Evolutionary conservation across 2,113 vertebrate genomes (phyloP), one percentile per base, ranked within the genome.

Genomic region (Protobothrops mucrosquamatus): DNA sequence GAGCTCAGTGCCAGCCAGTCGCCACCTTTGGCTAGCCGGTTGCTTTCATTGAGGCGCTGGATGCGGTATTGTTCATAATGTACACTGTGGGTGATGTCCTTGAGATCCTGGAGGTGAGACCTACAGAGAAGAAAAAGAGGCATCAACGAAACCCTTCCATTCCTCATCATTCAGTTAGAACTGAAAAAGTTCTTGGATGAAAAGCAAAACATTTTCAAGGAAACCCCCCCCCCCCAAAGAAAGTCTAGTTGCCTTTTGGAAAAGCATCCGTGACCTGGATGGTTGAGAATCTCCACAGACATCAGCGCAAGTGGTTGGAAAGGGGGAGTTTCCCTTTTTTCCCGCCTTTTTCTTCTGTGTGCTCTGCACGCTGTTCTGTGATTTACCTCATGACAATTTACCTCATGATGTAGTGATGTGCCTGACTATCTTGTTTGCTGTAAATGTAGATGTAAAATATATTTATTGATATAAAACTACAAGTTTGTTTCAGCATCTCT

Each of bases 101-200:
- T 99, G 96, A 99, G 98, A 96, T 99, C 99, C 96, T 99, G 99
- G 93, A 99, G 97, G 96, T 99, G 99, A 88, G 99, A 99, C 93
- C 99, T 96, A 81, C 74, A 23, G 94, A 55, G 89, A 69, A 0
- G 0, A 0, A 46, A 85, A 22, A 15, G 48, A 0, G 1, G 29
- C 14, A 34, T 69, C 29, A 69, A 6, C 5, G 0, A 69, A 69
- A n/a, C n/a, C 61, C 61, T n/a, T n/a, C 61, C 61, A 12, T 64
- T 64, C 26, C 26, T 64, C 29, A n/a, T 15, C 29, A n/a, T 69
- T 69, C 61, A 14, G 29, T 10, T n/a, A n/a, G 61, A n/a, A 69
- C 29, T 69, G 29, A n/a, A 69, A n/a, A 69, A n/a, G 61, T 69
- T 14, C 29, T n/a, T n/a, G 61, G 61, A 69, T 69, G 4, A 69